Evolutionary conservation across 2,888 invertebrate genomes (phyloP), one percentile per base, ranked within the genome.

Genomic region (Drosophila affinis): DNA sequence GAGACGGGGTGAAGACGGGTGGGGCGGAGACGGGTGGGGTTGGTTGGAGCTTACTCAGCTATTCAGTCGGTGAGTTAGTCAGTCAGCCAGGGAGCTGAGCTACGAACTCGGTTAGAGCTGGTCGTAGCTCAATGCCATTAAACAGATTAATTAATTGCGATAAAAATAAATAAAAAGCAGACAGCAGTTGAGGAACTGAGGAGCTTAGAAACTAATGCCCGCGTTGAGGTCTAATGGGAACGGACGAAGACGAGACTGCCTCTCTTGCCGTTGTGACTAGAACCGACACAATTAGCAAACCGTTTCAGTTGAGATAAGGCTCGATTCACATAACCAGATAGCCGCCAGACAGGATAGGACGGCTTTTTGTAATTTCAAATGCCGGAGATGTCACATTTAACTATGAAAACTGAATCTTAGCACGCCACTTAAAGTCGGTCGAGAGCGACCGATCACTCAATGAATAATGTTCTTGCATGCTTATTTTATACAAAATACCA

Each of bases 71-170:
- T 24, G 61, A 49, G 32, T 10, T 21, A 63, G 49, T 45, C 34
- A 34, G 51, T 18, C 39, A 63, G 48, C 49, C 27, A 27, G 46
- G 24, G 18, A 18, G 21, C 48, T 62, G 54, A 48, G 29, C 63
- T 72, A 81, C 78, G 63, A 81, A 74, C 75, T 78, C 71, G 81
- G 62, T 60, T 39, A 68, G 63, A 52, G 67, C 24, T 18, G 44
- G 67, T 17, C 53, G 63, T 57, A 58, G 47, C 68, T 69, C 70
- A 74, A 64, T 71, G 80, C 81, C 76, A 79, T 82, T 87, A 81
- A 81, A 72, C 70, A 81, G 85, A 85, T 87, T 87, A 87, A 85
- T 83, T 83, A 87, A 83, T 79, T 79, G 72, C 71, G 87, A 85
- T 83, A 81, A 81, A 84, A 78, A 76, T 65, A 55, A 55, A 64